phyloP scores from a whole-genome alignment of 2,888 invertebrate genomes.

The Cosmopolites sordidus region DNA sequence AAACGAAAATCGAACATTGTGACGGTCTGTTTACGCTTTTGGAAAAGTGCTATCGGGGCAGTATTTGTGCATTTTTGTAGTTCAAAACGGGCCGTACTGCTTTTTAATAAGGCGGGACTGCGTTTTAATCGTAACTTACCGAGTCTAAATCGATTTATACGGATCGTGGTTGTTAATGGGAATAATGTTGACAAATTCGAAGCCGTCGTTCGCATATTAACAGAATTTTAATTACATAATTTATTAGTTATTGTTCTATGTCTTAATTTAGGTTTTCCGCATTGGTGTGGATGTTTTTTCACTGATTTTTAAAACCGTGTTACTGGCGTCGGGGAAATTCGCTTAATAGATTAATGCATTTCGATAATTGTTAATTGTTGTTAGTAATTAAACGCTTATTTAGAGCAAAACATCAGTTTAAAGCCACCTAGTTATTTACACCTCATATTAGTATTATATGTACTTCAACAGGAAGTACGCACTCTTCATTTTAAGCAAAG shows the following conservation, averaged over 20 bases:
- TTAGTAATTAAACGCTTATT: too few relatives aligned
- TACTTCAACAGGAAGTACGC: too few relatives aligned
- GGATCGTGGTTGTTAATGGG: background rate
- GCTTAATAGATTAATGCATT: too few relatives aligned
- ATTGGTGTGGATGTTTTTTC: too few relatives aligned
- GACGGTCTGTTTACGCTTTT: conserved; percentile 9
- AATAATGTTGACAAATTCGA: background rate
- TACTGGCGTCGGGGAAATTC: too few relatives aligned
- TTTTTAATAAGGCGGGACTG: conserved; percentile 9
- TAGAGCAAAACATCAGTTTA: too few relatives aligned
- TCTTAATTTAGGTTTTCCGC: too few relatives aligned
- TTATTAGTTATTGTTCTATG: conserved; percentile 8
- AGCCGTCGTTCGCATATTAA: background rate
- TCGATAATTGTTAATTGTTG: too few relatives aligned
- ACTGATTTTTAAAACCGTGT: too few relatives aligned
- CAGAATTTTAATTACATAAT: conserved; percentile 15
- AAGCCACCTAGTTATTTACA: too few relatives aligned
- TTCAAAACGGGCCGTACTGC: conserved; percentile 6
- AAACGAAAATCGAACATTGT: background rate
- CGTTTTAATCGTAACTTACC: conserved; percentile 11
- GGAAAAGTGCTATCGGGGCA: conserved; percentile 11
- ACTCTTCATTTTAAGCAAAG: too few relatives aligned
- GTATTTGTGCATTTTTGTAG: conserved; percentile 12
- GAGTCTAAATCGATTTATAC: background rate
- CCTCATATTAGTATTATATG: too few relatives aligned